Evolutionary conservation across 2,113 vertebrate genomes (phyloP), one percentile per base, ranked within the genome.

Genomic region (Arothron firmamentum): DNA sequence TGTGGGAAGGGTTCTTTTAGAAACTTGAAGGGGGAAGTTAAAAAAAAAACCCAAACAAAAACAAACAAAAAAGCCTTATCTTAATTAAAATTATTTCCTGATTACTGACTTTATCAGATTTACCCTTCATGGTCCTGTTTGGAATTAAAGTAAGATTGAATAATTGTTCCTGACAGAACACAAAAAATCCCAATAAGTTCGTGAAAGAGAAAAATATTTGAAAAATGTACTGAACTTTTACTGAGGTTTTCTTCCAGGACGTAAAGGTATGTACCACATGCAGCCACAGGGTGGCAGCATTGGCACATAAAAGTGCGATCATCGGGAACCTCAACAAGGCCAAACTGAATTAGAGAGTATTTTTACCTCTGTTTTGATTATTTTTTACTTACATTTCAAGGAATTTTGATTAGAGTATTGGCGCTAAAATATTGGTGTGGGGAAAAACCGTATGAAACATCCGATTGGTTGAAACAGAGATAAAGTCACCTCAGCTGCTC

Each of bases 401-500:
- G 15, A 7, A 2, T 8, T 47, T 17, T 18, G 47, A 20, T 6
- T n/a, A 16, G 3, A 17, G 2, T 18, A 47, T n/a, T 43, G 31
- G 8, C 16, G 38, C 41, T 20, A 2, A 59, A 21, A 49, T 21
- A 19, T 11, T 5, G 19, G 9, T 49, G 13, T 57, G 10, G 62
- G 18, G 58, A 64, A 58, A 54, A 54, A 59, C 46, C 8, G 28
- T 48, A 51, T 59, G 57, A 47, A 73, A 64, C 47, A 25, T 72
- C 47, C 62, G 50, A 48, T 8, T 73, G 72, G 72, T 62, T 68
- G 54, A 14, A 62, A 51, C 23, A 50, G 56, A 84, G 84, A 84
- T 80, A 77, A 75, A 78, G 52, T 70, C 53, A 70, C 65, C 52
- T 69, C n/a, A 2, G 68, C 70, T 16, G 54, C 65, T 75, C 63